These are phyloP conservation scores for Cephalopachus bancanus DNA, from an alignment of 2,797 vertebrate species.

Conservation along the genomic window DNA sequence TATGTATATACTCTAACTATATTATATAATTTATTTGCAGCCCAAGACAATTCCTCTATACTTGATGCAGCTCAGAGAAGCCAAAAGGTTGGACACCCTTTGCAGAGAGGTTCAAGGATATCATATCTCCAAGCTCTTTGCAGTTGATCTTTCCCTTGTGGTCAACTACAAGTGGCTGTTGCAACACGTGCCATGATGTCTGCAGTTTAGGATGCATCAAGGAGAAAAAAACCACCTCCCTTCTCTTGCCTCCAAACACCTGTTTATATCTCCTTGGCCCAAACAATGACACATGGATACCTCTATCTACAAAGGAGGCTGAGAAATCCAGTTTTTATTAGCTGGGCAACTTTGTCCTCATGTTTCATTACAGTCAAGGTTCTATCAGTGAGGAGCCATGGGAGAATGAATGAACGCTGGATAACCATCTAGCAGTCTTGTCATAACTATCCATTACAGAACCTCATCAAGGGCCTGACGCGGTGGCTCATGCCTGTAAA, in stretches of 20 bases:
- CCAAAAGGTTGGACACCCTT: no score
- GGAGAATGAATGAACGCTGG: background rate
- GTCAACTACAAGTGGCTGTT: background rate
- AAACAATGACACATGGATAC: background rate
- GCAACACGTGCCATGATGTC: background rate
- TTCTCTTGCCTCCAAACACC: conserved; percentile 1
- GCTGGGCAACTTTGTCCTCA: conserved; percentile 7
- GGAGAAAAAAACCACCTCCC: background rate
- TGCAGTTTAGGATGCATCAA: background rate
- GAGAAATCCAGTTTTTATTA: conserved; percentile 52
- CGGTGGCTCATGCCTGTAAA: no score
- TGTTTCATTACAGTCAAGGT: background rate
- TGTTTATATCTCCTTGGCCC: background rate
- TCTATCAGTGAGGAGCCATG: background rate
- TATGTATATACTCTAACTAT: no score
- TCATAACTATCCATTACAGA: background rate
- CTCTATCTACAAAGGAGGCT: background rate
- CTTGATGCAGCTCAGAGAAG: no score
- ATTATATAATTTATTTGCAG: no score
- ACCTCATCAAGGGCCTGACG: background rate
- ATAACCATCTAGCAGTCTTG: conserved; percentile 21
- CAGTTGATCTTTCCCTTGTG: background rate
- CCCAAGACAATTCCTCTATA: no score
- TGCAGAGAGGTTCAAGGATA: background rate
- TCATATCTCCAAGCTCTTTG: background rate